phyloP scores from a whole-genome alignment of 2,113 vertebrate species.

The Regulus satrapa region DNA sequence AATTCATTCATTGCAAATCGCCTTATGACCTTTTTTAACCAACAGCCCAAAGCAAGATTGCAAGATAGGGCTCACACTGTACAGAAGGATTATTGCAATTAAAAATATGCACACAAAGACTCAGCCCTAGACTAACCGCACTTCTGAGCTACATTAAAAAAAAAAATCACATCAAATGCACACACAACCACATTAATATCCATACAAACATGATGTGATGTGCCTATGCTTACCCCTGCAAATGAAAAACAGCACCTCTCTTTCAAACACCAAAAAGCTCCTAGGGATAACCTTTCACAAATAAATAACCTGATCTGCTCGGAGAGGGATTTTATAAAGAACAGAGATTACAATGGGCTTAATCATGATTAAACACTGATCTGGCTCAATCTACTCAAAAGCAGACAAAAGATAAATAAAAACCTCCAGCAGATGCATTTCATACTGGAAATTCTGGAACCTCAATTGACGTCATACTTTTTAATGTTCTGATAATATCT shows the following conservation, averaged over 20 bases:
- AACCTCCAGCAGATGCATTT: conserved; percentile 47
- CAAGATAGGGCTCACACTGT: neutral
- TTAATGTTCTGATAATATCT: conserved; percentile 48
- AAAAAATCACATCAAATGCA: neutral
- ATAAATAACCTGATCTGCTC: conserved; percentile 33
- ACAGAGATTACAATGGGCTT: conserved; percentile 45
- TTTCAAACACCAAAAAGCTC: neutral
- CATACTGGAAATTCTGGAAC: conserved; percentile 50
- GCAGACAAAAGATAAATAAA: conserved; percentile 56
- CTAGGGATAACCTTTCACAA: conserved; percentile 1
- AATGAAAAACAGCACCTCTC: neutral
- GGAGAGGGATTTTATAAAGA: conserved; percentile 16
- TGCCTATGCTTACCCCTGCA: neutral
- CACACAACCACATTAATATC: neutral
- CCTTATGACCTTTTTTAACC: neutral
- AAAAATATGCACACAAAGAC: neutral
- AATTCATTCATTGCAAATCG: neutral
- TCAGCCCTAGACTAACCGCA: neutral
- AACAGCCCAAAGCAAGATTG: neutral
- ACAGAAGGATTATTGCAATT: neutral
- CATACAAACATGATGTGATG: neutral
- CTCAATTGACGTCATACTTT: conserved; percentile 40
- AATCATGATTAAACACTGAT: conserved; percentile 51
- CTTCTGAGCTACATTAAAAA: neutral
- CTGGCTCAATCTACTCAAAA: conserved; percentile 44